Base-by-base conservation (phyloP, 2,888 invertebrate species). In the Volucella inanis region DNA sequence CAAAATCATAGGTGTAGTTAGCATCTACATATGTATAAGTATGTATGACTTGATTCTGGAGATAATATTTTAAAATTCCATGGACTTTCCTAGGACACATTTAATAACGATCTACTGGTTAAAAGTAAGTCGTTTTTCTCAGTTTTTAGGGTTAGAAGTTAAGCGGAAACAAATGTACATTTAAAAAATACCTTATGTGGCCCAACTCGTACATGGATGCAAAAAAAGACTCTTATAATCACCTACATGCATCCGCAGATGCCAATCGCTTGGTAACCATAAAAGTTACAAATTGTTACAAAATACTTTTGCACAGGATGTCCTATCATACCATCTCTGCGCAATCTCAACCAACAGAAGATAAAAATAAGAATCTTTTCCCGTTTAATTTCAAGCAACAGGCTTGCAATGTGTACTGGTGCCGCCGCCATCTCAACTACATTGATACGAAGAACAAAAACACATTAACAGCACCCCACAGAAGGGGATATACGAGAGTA, bases 201-300 rank as follows among this genome's bases (percentile, higher is more conserved):
- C 10, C 22, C 18, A 18, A 22, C 15, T 12, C 3, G 31, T 31
- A 43, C 38, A 50, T 9, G 31, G 31, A 22, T 54, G 12, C 22
- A 14, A 64, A 49, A n/a, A 47, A 81, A 81, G 15, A 18, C 54
- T 18, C 68, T 50, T 70, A 47, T 64, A 82, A 67, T 68, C 82
- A 55, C 55, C 62, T 68, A 78, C 82, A 83, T 50, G 61, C 50
- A 78, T 67, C 67, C 67, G 9, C 43, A 78, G 67, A 74, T 74
- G 64, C 79, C 70, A 59, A 84, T 79, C 81, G 57, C 72, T 68
- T 41, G 70, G 64, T 64, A 43, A 61, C 79, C 83, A 84, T 74
- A 85, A 85, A 67, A 72, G 31, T 72, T 90, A 90, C 91, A 91
- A 91, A 91, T 91, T 91, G 91, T 90, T 91, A 90, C 90, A 90